Base-by-base conservation (phyloP, 2,888 invertebrate genomes). In the Eupithecia abbreviata region DNA sequence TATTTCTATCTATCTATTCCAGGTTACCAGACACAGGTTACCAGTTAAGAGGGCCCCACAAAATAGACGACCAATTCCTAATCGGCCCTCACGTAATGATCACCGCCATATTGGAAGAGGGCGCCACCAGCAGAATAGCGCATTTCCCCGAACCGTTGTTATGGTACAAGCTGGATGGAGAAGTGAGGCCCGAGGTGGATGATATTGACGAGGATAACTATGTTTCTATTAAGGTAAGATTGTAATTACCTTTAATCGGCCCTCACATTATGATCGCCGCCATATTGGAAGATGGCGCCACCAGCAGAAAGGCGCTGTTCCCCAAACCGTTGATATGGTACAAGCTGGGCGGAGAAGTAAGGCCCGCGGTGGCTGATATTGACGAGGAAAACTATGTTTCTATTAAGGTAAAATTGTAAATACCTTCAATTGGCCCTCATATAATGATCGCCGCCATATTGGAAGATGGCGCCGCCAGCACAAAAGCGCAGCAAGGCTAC, bases 31-130 rank as follows among this genome's bases (percentile, higher is more conserved):
- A 93, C 5, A n/a, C n/a, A n/a, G n/a, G n/a, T n/a, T n/a, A n/a
- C n/a, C n/a, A n/a, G n/a, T n/a, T n/a, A n/a, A n/a, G n/a, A n/a
- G 89, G 92, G 2, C 97, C 97, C 0, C 97, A 96, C 86, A 89
- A 90, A 18, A 96, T 98, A 72, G 98, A 98, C 88, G 93, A 95
- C 4, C 97, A 98, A 88, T 98, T 98, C 90, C 91, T 98, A 83
- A 96, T 98, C 95, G 98, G 98, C 0, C 94, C 96, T 4, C 95
- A 96, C 76, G 84, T 98, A 0, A 95, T 98, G 95, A 96, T 98
- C 66, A 92, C 96, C 0, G 98, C 98, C 0, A 96, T 97, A 51
- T 91, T 98, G 74, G 89, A 95, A 73, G 95, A 93, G 83, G 92
- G 93, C 4, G 91, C 92, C 6, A 87, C 86, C 0, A 87, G 87